Evolutionary conservation across 37 sponge, comb jelly and placozoan genomes (phyloP), one percentile per base, ranked within the genome.

Genomic region (Spongilla lacustris): DNA sequence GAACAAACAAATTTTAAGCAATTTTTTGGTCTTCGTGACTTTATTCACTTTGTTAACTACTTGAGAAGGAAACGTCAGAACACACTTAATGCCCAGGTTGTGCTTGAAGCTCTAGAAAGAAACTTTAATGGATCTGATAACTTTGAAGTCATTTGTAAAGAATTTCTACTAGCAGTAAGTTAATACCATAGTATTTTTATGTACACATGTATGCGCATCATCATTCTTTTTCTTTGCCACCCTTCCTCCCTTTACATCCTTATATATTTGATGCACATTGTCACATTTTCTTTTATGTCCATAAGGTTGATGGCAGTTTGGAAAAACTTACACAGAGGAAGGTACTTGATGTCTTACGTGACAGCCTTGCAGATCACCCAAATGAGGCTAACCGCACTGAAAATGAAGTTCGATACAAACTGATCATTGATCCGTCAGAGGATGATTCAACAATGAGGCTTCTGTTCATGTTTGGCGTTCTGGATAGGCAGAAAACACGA

Each of bases 21-120:
- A 2, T 93, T 96, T 35, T 96, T 89, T 80, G 97, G 97, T 50
- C 73, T 96, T 32, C 67, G 97, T 32, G 97, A 96, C 35, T 95
- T 96, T 69, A 94, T 96, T 72, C 97, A 96, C 67, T 93, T 96
- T 80, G 91, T 96, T 23, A 89, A 90, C 84, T 91, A 94, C 73
- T 50, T 96, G 76, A 77, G 97, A 9, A 71, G 96, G 30, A 85
- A 84, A 36, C 81, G 78, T 21, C 58, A 58, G 58, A 58, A 58
- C 58, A 48, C 27, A 23, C 38, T 92, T 36, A 90, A 75, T 36
- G 73, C 91, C 8, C 89, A 93, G 75, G 75, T 91, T 4, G 86
- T 94, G 36, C 50, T 87, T 81, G 78, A 88, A 29, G 92, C 90
- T 74, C 76, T 96, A 24, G 94, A 96, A 82, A 87, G 97, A 26